Base-by-base conservation (phyloP, 2,113 vertebrate genomes). In the Pterocles gutturalis region DNA sequence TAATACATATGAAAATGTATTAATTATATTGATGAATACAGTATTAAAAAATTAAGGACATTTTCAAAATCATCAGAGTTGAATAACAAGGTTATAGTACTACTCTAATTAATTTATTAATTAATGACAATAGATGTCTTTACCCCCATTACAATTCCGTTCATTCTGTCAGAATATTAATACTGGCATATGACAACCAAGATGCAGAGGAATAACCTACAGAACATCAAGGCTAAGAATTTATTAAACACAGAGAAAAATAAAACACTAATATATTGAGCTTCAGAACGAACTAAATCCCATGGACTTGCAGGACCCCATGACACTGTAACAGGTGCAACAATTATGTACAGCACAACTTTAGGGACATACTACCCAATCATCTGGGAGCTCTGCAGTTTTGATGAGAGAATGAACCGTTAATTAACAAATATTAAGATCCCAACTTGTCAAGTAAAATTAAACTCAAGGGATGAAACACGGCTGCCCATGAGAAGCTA, bases 341-440 rank as follows among this genome's bases (percentile, higher is more conserved):
- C 79, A 95, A 86, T 93, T 94, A 95, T 16, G 43, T 75, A 84
- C 28, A 43, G 87, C 38, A 86, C 49, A 96, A 93, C 90, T 79
- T 95, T 41, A 75, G 91, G 58, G 89, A 96, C 88, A 48, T 26
- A 54, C 34, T 77, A 90, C n/a, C 92, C 72, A 85, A 49, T 83
- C 84, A 70, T 45, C 79, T 45, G 64, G 90, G 92, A 96, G 79
- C 54, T 89, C 88, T 53, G 66, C 72, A 75, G 78, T 81, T 97
- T 88, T 84, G 65, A 89, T 77, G 91, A 89, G 51, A 89, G 58
- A 79, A 90, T n/a, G 57, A 92, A 83, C 85, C 46, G 80, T 89
- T 97, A 94, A 96, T 95, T 95, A 96, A 96, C 83, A 81, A 94
- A 90, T 93, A 95, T 93, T 95, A 96, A 95, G 71, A 93, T 83